Percentiles rank a stretch among this genome's conserved stretches.
These are phyloP conservation scores for Erebia epiphron DNA, from an alignment of 2,888 invertebrate species.

Conservation along the genomic window DNA sequence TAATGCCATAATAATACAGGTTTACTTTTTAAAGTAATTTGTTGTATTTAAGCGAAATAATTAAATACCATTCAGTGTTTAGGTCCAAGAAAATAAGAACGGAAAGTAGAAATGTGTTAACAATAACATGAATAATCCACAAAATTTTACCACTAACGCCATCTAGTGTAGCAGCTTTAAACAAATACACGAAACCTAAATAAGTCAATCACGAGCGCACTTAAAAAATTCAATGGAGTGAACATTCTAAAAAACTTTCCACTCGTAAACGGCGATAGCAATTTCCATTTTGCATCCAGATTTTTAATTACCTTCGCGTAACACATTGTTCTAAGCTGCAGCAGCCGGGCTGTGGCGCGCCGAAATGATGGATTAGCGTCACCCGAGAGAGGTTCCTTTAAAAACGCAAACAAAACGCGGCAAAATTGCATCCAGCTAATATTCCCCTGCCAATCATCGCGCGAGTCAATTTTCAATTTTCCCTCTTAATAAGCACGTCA, in stretches of 20 bases:
- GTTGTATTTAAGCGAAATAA: background rate
- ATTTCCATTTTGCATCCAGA: conserved; percentile 1
- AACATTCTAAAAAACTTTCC: conserved; percentile 1
- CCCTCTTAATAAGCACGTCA: conserved; percentile 79
- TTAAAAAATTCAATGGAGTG: conserved; percentile 11
- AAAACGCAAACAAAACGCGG: conserved; percentile 67
- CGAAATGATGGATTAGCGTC: conserved; percentile 78
- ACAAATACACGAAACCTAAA: background rate
- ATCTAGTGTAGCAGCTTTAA: conserved; percentile 21
- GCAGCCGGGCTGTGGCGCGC: conserved; percentile 27
- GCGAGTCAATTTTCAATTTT: conserved; percentile 80
- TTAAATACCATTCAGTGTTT: background rate
- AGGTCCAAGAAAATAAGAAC: background rate
- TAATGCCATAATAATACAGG: too few species aligned
- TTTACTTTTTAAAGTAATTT: background rate
- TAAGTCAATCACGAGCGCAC: background rate
- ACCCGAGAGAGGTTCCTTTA: conserved; percentile 62
- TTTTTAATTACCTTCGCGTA: conserved; percentile 25
- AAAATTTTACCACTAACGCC: conserved; percentile 24
- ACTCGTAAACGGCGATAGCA: background rate
- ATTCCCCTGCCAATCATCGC: conserved; percentile 80
- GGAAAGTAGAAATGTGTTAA: background rate
- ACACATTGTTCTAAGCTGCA: conserved; percentile 11
- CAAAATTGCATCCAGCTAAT: conserved; percentile 77
- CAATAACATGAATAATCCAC: background rate